Base-by-base conservation (phyloP, 2,113 vertebrate genomes). In the Gavialis gangeticus region DNA sequence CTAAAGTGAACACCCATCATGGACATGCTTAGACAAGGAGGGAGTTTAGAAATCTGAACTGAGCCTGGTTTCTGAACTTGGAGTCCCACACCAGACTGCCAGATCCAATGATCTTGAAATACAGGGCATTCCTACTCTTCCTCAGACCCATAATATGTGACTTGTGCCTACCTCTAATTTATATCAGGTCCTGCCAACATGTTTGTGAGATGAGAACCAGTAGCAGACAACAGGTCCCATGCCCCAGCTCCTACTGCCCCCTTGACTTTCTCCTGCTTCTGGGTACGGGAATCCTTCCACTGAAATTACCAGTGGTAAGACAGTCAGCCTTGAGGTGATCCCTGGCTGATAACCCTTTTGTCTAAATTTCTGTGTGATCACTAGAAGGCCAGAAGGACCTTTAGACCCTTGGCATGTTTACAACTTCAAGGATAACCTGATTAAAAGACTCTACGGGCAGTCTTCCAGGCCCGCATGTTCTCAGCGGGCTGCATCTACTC, bases 401-500 rank as follows among this genome's bases (percentile, higher is more conserved):
- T 19, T 21, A 21, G 10, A 12, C n/a, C 30, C 59, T 0, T 0
- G 34, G 54, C 4, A 1, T 9, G 34, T 0, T 1, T 7, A 18
- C 5, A 27, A 7, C 7, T 1, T 2, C 25, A 14, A 12, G 19
- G 69, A 46, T 13, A 12, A 73, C 21, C 19, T 0, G 6, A 12
- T 37, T 77, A 58, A 63, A 13, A 8, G 12, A 16, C 0, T 4
- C 22, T 25, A 56, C n/a, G 12, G 11, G 30, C 57, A 5, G 57
- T 62, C 37, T 25, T 76, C 46, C 46, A n/a, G 7, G 0, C 21
- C 8, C 10, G 5, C 28, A 30, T 17, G 28, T 54, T 75, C 21
- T 25, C 64, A 6, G 7, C 21, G 58, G 58, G 58, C 58, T 59
- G 14, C 22, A 69, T 69, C 66, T 30, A 28, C 19, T 46, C 46